Evolutionary conservation across 2,113 vertebrate genomes (phyloP).

Genomic region (Corythornis madagascariensis): DNA sequence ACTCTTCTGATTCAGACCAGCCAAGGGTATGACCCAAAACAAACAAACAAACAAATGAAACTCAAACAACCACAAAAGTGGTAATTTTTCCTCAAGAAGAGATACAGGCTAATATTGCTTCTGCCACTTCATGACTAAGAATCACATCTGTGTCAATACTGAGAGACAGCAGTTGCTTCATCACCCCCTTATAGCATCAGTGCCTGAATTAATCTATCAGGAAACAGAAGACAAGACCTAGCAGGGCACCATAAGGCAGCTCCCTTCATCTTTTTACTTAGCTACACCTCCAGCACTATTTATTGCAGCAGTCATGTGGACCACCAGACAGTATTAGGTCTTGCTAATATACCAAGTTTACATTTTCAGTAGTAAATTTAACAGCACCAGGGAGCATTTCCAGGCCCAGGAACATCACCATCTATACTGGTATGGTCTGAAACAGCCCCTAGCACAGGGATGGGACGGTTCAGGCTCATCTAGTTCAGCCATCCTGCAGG

Average conservation of each 20-base stretch:
- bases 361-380: neutral
- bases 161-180: neutral
- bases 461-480: too few relatives aligned
- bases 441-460: neutral
- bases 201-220: neutral
- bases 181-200: rapidly evolving
- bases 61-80: neutral
- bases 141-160: neutral
- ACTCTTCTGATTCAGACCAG: neutral
- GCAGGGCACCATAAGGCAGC: rapidly evolving
- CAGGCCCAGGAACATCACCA: neutral
- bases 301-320: neutral
- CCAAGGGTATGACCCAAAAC: neutral
- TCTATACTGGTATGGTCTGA: neutral
- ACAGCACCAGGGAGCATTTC: neutral
- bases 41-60: too few relatives aligned
- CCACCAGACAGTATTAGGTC: neutral
- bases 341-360: neutral
- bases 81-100: neutral
- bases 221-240: neutral
- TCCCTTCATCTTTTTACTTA: neutral
- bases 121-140: neutral
- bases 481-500: neutral
- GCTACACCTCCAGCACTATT: neutral
- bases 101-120: neutral